Evolutionary conservation across 1,140 invertebrate genomes (phyloP).

Genomic region (Temnothorax longispinosus): DNA sequence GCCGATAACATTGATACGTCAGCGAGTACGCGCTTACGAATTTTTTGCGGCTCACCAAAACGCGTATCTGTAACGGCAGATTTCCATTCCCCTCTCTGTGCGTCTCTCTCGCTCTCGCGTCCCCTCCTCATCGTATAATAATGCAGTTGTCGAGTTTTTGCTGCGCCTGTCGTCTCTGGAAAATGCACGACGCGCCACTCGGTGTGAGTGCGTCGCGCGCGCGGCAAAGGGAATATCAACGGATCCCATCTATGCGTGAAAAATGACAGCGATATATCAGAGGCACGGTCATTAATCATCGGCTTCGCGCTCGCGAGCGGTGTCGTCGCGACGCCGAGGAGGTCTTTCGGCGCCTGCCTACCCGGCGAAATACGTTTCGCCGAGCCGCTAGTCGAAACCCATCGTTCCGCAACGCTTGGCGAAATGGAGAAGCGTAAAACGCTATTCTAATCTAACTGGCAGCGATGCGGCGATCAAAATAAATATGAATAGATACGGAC

Average conservation of each 20-base stretch:
- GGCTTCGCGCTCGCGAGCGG: constrained; percentile 47
- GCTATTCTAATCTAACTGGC: neutral
- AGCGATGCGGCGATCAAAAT: constrained; percentile 6
- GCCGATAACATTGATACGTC: constrained; percentile 60
- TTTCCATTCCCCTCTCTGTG: constrained; percentile 3
- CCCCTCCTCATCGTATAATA: constrained; percentile 42
- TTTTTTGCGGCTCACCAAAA: constrained; percentile 39
- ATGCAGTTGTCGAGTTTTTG: constrained; percentile 70
- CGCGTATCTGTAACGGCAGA: constrained; percentile 3
- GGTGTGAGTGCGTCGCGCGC: neutral
- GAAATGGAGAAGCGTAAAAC: constrained; percentile 17
- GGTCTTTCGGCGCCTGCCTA: constrained; percentile 68
- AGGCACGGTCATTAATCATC: constrained; percentile 78
- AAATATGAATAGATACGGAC: neutral
- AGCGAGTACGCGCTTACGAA: constrained; percentile 18
- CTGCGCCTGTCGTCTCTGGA: constrained; percentile 1
- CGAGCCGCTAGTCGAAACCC: constrained; percentile 43
- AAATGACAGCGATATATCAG: constrained; percentile 81
- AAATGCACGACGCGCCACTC: constrained; percentile 14
- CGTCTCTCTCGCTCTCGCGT: neutral
- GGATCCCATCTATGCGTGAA: constrained; percentile 80
- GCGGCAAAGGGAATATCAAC: constrained; percentile 73
- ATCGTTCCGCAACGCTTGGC: constrained; percentile 11
- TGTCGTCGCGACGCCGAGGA: constrained; percentile 71
- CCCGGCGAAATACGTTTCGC: constrained; percentile 72